These are phyloP conservation scores for Cottoperca gobio DNA, from an alignment of 2,797 vertebrate genomes.

Conservation along the genomic window DNA sequence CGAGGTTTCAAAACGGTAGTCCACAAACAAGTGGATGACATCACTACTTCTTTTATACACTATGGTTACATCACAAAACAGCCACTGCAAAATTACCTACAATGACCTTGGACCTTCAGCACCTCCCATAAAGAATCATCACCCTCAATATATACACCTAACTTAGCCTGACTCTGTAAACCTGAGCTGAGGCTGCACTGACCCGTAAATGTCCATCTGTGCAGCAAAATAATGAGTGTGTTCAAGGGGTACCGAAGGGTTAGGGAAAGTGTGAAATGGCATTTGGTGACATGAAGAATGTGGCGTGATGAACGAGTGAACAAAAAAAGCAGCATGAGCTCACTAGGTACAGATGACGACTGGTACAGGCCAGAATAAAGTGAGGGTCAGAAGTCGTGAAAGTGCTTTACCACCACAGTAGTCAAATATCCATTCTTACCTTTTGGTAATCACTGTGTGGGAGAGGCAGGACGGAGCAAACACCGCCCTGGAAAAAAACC, in stretches of 20 bases:
- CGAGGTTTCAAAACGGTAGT: no score
- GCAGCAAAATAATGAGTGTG: conserved; percentile 33
- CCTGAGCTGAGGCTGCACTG: conserved; percentile 15
- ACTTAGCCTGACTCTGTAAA: conserved; percentile 40
- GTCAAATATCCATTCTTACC: conserved; percentile 80
- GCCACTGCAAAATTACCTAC: conserved; percentile 30
- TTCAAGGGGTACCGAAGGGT: conserved; percentile 37
- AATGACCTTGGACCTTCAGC: conserved; percentile 19
- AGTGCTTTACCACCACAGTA: conserved; percentile 5
- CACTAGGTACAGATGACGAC: conserved; percentile 60
- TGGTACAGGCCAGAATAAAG: conserved; percentile 2
- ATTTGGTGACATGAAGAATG: conserved; percentile 78
- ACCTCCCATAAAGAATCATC: conserved; percentile 33
- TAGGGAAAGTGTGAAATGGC: conserved; percentile 78
- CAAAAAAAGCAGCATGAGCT: conserved; percentile 76
- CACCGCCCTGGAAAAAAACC: conserved; percentile 81
- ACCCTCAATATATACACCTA: conserved; percentile 36
- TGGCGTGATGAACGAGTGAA: conserved; percentile 64
- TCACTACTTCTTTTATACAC: no score
- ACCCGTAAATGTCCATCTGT: conserved; percentile 35
- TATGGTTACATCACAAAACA: conserved; percentile 15
- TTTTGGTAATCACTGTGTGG: conserved; percentile 88
- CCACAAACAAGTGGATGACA: no score
- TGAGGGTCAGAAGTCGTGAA: background rate
- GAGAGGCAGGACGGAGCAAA: conserved; percentile 91